Conservation (phyloP, 2,113 vertebrate species). For the Salminus brasiliensis region DNA sequence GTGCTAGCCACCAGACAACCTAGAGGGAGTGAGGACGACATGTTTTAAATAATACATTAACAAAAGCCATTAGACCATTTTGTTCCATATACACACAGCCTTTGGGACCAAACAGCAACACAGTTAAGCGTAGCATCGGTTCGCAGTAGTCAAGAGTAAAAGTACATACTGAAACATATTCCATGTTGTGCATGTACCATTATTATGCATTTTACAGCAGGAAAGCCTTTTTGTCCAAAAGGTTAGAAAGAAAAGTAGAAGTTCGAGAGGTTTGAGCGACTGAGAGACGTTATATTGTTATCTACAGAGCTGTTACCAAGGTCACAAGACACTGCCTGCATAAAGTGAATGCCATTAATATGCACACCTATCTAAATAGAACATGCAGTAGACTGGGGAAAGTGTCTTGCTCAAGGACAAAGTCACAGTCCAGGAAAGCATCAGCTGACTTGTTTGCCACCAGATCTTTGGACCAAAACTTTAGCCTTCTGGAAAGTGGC, state of each 20-base stretch:
- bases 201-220: no score
- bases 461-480: not conserved
- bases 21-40: not conserved
- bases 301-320: not conserved
- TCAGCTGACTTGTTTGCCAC: not conserved
- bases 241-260: no score
- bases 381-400: not conserved
- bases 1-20: not conserved
- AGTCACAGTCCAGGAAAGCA: not conserved
- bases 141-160: not conserved
- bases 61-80: slow-evolving; percentile 22
- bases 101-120: not conserved
- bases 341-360: not conserved
- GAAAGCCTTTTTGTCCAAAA: not conserved
- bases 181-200: no score
- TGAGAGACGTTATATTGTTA: not conserved
- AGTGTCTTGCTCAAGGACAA: not conserved
- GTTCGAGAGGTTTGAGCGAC: no score
- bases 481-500: not conserved
- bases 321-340: not conserved
- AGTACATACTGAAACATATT: not conserved
- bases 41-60: slow-evolving; percentile 29
- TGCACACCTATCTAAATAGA: not conserved
- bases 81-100: not conserved
- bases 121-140: not conserved